Evolutionary conservation across 2,113 vertebrate species (phyloP), one percentile per base, ranked within the genome.

Genomic region (Sitta europaea): DNA sequence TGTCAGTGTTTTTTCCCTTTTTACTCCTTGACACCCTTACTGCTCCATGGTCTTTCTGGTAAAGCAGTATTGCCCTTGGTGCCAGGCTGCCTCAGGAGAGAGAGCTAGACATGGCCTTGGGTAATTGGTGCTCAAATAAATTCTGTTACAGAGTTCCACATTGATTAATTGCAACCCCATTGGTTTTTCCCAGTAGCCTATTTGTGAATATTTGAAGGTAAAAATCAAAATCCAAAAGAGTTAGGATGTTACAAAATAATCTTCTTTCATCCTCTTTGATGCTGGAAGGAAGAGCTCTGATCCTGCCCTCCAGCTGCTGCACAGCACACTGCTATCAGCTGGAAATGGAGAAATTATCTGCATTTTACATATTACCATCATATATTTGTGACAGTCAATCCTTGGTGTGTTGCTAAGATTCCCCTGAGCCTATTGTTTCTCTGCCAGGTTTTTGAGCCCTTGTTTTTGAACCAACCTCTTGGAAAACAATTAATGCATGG

Each of bases 61-160:
- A 14, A 57, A 27, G n/a, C 33, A 51, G 3, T 55, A 29, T 54
- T 31, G 12, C n/a, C 19, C 5, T 18, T 0, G 0, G 27, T 72
- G 24, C 16, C 40, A 43, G 0, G 0, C 33, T 76, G 36, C 8
- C 1, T 5, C 28, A 10, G 59, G n/a, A 18, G 8, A 40, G 35
- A 19, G 7, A 38, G 36, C 25, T 25, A 12, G 31, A 35, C 2
- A 1, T 33, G 31, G 42, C 35, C 20, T 28, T 42, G 55, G 10
- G 18, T 57, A 59, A 61, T 48, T 23, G 42, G 29, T 25, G 27
- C 54, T 66, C 10, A 35, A 29, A 8, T 54, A 62, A 70, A 53
- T 71, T 58, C 43, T 47, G 45, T n/a, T n/a, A 9, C 2, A 28
- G 33, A 42, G 67, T 40, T 90, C 31, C 3, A 0, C 53, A 36